A percentile compares a stretch with the other conserved stretches of the same genome.
Evolutionary conservation across 2,797 vertebrate species (phyloP).

Genomic region (Epinephelus malabaricus): DNA sequence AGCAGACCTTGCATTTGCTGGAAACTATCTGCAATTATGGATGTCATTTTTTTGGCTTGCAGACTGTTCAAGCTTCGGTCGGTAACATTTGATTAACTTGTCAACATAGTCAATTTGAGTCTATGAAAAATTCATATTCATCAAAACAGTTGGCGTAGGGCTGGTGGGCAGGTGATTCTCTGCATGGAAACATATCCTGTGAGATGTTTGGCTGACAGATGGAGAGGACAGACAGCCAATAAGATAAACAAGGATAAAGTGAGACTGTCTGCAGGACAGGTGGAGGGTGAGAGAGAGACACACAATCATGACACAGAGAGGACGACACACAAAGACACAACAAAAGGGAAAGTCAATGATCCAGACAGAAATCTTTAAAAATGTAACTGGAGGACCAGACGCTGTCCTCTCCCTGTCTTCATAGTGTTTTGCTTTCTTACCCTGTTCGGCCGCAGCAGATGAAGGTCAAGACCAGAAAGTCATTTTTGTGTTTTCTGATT

Average conservation of each 20-base stretch:
- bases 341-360: conserved; percentile 32
- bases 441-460: conserved; percentile 12
- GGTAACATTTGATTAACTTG: not conserved
- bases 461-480: conserved; percentile 44
- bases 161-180: not conserved
- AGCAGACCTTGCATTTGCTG: not conserved
- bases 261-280: conserved; percentile 20
- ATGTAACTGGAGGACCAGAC: conserved; percentile 3
- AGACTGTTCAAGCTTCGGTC: not conserved
- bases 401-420: conserved; percentile 32
- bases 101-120: not conserved
- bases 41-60: not conserved
- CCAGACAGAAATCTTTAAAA: conserved; percentile 70
- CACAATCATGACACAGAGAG: not conserved
- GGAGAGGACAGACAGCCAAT: not conserved
- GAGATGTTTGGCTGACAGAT: conserved; percentile 3
- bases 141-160: not conserved
- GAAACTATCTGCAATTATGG: not conserved
- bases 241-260: not conserved
- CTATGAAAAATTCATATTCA: not conserved
- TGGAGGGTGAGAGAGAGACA: conserved; percentile 23
- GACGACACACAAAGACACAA: not conserved
- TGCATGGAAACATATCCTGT: conserved; percentile 36
- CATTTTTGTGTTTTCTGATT: conserved; percentile 22
- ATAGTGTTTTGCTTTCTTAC: conserved; percentile 59